Conservation (phyloP, 2,797 vertebrate genomes). For the Eleutherodactylus coqui region DNA sequence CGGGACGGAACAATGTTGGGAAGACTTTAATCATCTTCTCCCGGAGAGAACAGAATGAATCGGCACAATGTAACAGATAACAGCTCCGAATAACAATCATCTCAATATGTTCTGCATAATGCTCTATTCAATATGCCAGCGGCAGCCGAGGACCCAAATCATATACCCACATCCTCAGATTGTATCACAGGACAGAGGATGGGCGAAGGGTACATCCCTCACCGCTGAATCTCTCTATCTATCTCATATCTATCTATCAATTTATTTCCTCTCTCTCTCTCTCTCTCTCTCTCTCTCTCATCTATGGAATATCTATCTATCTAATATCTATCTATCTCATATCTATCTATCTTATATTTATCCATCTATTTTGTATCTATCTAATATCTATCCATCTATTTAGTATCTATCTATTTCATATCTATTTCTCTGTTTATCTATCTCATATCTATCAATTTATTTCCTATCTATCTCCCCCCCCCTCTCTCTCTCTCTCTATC, state of each 20-base stretch:
- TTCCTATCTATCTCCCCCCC: background rate
- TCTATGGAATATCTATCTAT: too few species aligned
- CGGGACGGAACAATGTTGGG: background rate
- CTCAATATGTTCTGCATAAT: slow-evolving; percentile 5
- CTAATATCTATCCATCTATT: too few species aligned
- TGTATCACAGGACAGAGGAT: background rate
- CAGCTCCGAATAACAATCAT: background rate
- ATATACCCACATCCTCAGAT: background rate
- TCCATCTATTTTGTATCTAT: background rate
- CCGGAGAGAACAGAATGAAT: background rate
- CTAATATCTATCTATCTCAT: background rate
- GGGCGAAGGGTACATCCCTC: too few species aligned
- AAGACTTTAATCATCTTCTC: background rate
- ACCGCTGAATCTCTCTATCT: too few species aligned
- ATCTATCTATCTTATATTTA: background rate
- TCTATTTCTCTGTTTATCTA: too few species aligned
- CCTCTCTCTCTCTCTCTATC: background rate
- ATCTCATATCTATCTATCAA: background rate
- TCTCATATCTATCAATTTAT: too few species aligned
- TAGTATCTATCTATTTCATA: background rate
- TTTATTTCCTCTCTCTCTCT: background rate
- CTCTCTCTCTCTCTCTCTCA: too few species aligned
- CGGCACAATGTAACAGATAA: background rate
- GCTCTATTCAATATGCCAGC: background rate
- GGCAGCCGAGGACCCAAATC: background rate